These are phyloP conservation scores for Propithecus deckenii DNA, from an alignment of 2,797 vertebrate genomes.

Conservation along the genomic window DNA sequence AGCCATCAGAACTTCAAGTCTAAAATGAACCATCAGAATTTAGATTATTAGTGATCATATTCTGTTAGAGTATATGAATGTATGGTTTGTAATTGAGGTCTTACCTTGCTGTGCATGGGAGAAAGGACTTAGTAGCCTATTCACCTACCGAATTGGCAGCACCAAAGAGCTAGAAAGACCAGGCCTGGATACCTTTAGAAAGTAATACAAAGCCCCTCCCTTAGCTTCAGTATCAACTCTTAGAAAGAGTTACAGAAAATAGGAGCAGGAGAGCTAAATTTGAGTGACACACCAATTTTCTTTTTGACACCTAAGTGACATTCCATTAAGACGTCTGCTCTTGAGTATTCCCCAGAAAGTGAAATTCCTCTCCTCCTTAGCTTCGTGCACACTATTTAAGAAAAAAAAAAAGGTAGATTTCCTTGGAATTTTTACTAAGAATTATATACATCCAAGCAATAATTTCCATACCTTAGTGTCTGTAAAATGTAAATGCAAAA, in stretches of 20 bases:
- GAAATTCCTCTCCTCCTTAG: background rate
- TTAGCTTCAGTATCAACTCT: background rate
- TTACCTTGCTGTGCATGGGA: background rate
- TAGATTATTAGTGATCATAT: background rate
- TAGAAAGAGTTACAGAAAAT: background rate
- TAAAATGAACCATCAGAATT: background rate
- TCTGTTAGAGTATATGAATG: background rate
- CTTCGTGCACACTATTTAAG: background rate
- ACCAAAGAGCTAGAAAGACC: background rate
- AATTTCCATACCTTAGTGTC: background rate
- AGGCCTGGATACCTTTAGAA: background rate
- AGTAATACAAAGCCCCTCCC: background rate
- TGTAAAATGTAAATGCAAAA: background rate
- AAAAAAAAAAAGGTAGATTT: background rate
- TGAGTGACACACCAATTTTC: background rate
- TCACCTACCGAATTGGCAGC: background rate
- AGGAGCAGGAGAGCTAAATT: background rate
- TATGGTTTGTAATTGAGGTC: background rate
- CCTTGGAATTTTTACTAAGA: conserved; percentile 38
- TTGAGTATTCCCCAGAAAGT: background rate
- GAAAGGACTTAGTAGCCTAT: background rate
- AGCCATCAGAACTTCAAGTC: background rate
- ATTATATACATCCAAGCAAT: background rate
- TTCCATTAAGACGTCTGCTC: background rate
- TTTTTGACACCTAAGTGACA: conserved; percentile 5